phyloP scores from a whole-genome alignment of 2,888 invertebrate genomes.

The Dione vanillae region DNA sequence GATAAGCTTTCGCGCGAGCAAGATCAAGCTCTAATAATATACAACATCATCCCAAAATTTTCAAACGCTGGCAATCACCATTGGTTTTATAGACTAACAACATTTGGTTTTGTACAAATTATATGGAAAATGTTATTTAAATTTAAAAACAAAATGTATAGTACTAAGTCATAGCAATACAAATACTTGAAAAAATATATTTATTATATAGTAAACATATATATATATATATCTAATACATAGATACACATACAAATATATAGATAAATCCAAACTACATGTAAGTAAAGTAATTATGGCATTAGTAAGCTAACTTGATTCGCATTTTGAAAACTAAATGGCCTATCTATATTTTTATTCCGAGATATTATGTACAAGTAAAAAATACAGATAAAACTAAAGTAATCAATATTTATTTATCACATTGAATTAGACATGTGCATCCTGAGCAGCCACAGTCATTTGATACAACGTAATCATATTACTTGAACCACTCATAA shows the following conservation, averaged over 20 bases:
- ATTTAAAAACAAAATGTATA: not conserved
- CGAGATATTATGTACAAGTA: too few relatives aligned
- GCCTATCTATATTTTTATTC: too few relatives aligned
- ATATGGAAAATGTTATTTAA: not conserved
- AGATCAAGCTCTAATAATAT: constrained; percentile 54
- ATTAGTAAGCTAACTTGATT: too few relatives aligned
- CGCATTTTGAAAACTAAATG: too few relatives aligned
- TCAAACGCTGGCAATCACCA: constrained; percentile 58
- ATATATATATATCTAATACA: too few relatives aligned
- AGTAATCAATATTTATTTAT: not conserved
- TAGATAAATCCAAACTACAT: too few relatives aligned
- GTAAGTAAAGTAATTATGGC: too few relatives aligned
- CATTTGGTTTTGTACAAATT: constrained; percentile 61
- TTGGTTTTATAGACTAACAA: constrained; percentile 70
- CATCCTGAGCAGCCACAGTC: not conserved
- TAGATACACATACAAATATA: too few relatives aligned
- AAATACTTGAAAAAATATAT: too few relatives aligned
- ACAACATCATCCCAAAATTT: constrained; percentile 49
- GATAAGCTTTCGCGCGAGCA: constrained; percentile 48
- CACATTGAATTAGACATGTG: not conserved
- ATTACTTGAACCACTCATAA: not conserved
- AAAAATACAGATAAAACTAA: not conserved
- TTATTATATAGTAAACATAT: too few relatives aligned
- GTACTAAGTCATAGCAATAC: too few relatives aligned
- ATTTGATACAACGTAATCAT: not conserved